These are phyloP conservation scores for Alitta virens DNA, from an alignment of 2,888 invertebrate genomes.

Conservation along the genomic window DNA sequence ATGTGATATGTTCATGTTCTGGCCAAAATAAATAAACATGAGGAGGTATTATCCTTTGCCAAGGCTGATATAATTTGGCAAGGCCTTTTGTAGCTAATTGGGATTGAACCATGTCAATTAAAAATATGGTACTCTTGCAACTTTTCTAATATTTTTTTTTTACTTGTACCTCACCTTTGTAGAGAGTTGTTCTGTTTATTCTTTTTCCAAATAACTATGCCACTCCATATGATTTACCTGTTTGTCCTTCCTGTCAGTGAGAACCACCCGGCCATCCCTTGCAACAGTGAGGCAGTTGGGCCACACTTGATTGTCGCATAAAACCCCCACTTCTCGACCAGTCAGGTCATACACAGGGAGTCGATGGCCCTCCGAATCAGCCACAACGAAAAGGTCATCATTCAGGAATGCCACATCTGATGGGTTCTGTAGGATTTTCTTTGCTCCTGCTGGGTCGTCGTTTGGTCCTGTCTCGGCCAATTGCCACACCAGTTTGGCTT, in stretches of 20 bases:
- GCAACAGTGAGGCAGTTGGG: constrained; percentile 24
- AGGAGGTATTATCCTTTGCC: too few relatives aligned
- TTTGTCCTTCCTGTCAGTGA: constrained; percentile 23
- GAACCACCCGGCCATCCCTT: constrained; percentile 17
- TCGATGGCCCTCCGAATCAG: constrained; percentile 25
- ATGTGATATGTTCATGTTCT: too few relatives aligned
- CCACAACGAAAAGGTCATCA: constrained; percentile 20
- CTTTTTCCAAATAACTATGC: too few relatives aligned
- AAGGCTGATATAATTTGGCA: too few relatives aligned
- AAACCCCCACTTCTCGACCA: not conserved
- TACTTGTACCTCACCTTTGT: too few relatives aligned
- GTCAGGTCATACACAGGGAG: constrained; percentile 19
- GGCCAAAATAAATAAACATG: too few relatives aligned
- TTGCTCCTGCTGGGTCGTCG: not conserved
- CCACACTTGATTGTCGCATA: constrained; percentile 20
- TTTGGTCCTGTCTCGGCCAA: not conserved
- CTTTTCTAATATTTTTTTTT: too few relatives aligned
- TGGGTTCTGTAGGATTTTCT: constrained; percentile 8
- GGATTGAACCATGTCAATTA: too few relatives aligned
- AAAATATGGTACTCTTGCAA: too few relatives aligned
- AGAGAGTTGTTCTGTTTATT: too few relatives aligned
- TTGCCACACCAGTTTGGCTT: constrained; percentile 3
- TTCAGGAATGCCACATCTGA: constrained; percentile 25
- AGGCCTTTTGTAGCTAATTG: too few relatives aligned
- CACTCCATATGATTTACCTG: constrained; percentile 1